These are phyloP conservation scores for Melanotaenia trifasciata DNA, from an alignment of 2,797 vertebrate species.

Conservation along the genomic window DNA sequence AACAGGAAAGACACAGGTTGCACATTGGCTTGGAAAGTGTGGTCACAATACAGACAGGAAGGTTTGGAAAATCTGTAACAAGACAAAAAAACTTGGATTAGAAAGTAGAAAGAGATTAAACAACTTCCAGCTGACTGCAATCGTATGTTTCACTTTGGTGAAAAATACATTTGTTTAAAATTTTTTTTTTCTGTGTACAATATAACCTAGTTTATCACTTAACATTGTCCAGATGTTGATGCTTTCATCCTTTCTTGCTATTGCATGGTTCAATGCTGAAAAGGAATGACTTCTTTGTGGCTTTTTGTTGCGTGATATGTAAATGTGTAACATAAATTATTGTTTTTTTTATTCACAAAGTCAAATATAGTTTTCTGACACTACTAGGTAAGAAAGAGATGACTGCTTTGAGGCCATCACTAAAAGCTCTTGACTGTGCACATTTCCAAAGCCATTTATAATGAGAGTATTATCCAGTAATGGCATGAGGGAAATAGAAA, in stretches of 20 bases:
- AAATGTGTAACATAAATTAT: conserved; percentile 2
- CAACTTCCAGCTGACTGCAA: conserved; percentile 2
- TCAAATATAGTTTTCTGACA: conserved; percentile 26
- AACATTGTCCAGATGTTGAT: background rate
- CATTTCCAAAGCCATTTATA: conserved; percentile 72
- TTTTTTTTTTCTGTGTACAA: background rate
- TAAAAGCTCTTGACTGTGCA: conserved; percentile 69
- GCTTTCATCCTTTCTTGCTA: background rate
- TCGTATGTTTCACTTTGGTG: background rate
- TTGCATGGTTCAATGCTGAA: background rate
- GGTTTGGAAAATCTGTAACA: conserved; percentile 28
- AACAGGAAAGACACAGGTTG: conserved; percentile 66
- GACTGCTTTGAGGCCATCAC: conserved; percentile 54
- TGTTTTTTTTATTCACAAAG: conserved; percentile 27
- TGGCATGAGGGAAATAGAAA: conserved; percentile 66
- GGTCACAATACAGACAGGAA: conserved; percentile 9
- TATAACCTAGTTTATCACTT: background rate
- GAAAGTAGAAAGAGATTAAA: conserved; percentile 2
- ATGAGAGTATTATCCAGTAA: conserved; percentile 76
- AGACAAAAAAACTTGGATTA: conserved; percentile 17
- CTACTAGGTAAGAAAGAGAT: conserved; percentile 47
- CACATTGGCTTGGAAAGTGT: conserved; percentile 33
- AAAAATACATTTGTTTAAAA: background rate
- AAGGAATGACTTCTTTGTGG: background rate
- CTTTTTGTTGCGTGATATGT: background rate